These are phyloP conservation scores for Sorex maritimensis DNA, from an alignment of 2,797 vertebrate species.

Conservation along the genomic window DNA sequence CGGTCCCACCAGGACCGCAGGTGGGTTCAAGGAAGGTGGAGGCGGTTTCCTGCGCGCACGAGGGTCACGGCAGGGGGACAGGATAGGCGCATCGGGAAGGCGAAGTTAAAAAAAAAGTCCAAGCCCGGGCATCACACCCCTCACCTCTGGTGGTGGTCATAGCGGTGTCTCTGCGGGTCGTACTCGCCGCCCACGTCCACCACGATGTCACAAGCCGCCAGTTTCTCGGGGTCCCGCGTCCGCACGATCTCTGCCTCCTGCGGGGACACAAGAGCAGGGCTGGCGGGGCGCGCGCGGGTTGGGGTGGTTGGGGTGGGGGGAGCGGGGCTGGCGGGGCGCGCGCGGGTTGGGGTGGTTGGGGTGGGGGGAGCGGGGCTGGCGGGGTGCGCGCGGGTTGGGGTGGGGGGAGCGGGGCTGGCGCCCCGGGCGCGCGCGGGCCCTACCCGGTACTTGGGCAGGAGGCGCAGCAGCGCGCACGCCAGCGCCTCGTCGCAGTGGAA, in stretches of 20 bases:
- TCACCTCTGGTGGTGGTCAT: slow-evolving; percentile 98
- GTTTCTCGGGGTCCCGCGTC: slow-evolving; percentile 92
- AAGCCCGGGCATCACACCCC: background rate
- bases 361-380: background rate
- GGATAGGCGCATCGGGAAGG: no score
- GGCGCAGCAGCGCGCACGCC: slow-evolving; percentile 95
- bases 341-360: no score
- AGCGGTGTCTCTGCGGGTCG: slow-evolving; percentile 94
- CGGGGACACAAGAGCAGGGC: background rate
- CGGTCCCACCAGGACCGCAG: no score
- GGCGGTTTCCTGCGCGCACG: no score
- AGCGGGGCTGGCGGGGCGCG: background rate
- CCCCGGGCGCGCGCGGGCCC: background rate
- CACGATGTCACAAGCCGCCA: slow-evolving; percentile 95
- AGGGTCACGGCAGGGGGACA: no score
- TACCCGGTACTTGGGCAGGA: slow-evolving; percentile 95
- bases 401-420: background rate
- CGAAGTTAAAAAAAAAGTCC: no score
- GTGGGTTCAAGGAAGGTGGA: no score
- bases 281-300: background rate
- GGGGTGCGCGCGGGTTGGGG: no score
- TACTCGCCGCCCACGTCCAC: slow-evolving; percentile 97
- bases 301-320: no score
- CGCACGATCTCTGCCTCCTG: slow-evolving; percentile 95
- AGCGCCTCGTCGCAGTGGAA: slow-evolving; percentile 98